Base-by-base conservation (phyloP, 2,888 invertebrate species). In the Clusia tigrina region DNA sequence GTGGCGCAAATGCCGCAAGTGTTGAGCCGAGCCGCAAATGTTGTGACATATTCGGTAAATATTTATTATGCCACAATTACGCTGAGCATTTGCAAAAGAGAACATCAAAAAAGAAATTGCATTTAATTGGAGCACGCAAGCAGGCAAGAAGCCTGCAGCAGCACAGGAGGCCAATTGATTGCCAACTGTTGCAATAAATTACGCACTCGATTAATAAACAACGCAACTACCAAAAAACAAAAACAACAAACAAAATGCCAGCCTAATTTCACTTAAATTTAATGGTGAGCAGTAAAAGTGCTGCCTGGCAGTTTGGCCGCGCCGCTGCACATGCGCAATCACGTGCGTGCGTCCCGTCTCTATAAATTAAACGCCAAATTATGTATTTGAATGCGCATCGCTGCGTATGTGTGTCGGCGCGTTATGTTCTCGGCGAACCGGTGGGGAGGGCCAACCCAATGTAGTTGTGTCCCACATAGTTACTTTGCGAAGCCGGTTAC, bases 311-410 rank as follows among this genome's bases (percentile, higher is more conserved):
- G n/a, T n/a, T 42, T 42, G 9, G 6, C 46, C 54, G 52, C 63
- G 72, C 78, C 71, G 73, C 74, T 72, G 78, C 71, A 72, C 78
- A 78, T 78, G 74, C 77, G 72, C 78, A 59, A 54, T 53, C 32
- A 37, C 52, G 26, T 24, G 12, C 58, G 55, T 54, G 48, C 58
- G 17, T 54, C 60, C 62, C 64, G 63, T 65, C 66, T 62, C 66
- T 61, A 78, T 78, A 79, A 78, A 78, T 78, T 79, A 79, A 78
- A 78, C 73, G 75, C 73, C 78, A 78, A 77, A 74, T 76, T 77
- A 79, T n/a, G n/a, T n/a, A n/a, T 78, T 78, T 79, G 77, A 77
- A 79, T 78, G 78, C 79, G 18, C 20, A n/a, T 22, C 48, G 5
- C 18, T 32, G n/a, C n/a, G n/a, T n/a, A n/a, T n/a, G n/a, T n/a